These are phyloP conservation scores for Caerostris darwini DNA, from an alignment of 1,140 invertebrate species.

Conservation along the genomic window DNA sequence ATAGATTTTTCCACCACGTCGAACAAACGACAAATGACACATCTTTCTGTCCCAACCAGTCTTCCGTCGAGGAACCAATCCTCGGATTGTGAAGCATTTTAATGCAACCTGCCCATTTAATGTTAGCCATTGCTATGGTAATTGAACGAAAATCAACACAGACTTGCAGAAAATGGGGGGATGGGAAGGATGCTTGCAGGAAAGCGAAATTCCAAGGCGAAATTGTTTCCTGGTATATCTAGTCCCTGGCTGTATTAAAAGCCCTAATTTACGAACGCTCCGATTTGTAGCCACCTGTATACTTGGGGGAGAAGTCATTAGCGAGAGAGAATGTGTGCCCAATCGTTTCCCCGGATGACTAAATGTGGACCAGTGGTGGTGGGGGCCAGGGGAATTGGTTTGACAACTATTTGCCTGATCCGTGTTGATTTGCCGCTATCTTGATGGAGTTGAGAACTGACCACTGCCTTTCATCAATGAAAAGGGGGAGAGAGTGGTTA, in stretches of 20 bases:
- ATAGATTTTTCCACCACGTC: conserved; percentile 76
- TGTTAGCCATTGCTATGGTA: conserved; percentile 47
- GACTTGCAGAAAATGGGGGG: background rate
- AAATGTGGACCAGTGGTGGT: background rate
- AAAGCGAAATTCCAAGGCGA: conserved; percentile 68
- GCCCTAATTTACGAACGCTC: conserved; percentile 61
- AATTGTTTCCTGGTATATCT: conserved; percentile 31
- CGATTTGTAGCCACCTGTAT: conserved; percentile 57
- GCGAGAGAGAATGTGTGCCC: conserved; percentile 60
- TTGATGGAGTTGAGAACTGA: conserved; percentile 55
- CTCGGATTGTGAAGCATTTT: conserved; percentile 68
- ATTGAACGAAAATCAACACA: conserved; percentile 66
- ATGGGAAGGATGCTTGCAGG: background rate
- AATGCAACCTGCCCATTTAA: conserved; percentile 63
- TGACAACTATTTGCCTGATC: conserved; percentile 74
- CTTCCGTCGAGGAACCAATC: background rate
- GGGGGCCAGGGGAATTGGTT: conserved; percentile 57
- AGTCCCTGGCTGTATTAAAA: conserved; percentile 65
- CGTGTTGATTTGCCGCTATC: conserved; percentile 61
- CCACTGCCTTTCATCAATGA: conserved; percentile 46
- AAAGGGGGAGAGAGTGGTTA: background rate
- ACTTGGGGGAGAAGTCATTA: conserved; percentile 60
- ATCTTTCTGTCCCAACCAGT: background rate
- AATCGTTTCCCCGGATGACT: conserved; percentile 46
- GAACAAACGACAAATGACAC: conserved; percentile 66